phyloP scores from a whole-genome alignment of 2,113 vertebrate genomes.

The Oceanodroma tethys region DNA sequence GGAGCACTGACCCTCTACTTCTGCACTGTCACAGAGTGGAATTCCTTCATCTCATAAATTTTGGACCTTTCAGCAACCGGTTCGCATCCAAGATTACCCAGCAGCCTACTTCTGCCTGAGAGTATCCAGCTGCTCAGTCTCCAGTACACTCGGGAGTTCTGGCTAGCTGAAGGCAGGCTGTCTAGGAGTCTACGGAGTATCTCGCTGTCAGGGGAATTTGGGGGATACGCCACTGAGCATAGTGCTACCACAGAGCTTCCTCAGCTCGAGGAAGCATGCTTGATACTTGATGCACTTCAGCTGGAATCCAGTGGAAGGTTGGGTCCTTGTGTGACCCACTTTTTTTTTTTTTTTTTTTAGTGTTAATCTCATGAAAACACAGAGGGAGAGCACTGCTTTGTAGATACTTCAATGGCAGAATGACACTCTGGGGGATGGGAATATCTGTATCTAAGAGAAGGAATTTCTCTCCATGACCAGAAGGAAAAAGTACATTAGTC shows the following conservation, averaged over 20 bases:
- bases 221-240: not conserved
- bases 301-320: not conserved
- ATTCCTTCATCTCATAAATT: slow-evolving; percentile 32
- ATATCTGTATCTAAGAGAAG: not conserved
- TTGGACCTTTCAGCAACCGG: not conserved
- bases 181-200: not conserved
- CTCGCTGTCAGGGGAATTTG: not conserved
- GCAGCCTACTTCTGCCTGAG: not conserved
- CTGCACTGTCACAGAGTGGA: not conserved
- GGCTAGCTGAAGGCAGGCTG: not conserved
- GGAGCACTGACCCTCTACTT: not conserved
- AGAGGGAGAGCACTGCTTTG: not conserved
- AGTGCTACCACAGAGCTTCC: not conserved
- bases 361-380: not conserved
- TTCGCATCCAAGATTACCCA: not conserved
- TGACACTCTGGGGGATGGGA: not conserved
- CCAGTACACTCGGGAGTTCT: not conserved
- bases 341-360: not conserved
- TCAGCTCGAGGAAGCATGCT: not conserved
- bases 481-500: not conserved
- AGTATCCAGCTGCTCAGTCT: slow-evolving; percentile 12
- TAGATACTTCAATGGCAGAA: not conserved
- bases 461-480: not conserved
- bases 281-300: not conserved
- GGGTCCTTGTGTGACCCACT: not conserved